These are phyloP conservation scores for Acanthurus leucopareius DNA, from an alignment of 2,797 vertebrate species.

Conservation along the genomic window DNA sequence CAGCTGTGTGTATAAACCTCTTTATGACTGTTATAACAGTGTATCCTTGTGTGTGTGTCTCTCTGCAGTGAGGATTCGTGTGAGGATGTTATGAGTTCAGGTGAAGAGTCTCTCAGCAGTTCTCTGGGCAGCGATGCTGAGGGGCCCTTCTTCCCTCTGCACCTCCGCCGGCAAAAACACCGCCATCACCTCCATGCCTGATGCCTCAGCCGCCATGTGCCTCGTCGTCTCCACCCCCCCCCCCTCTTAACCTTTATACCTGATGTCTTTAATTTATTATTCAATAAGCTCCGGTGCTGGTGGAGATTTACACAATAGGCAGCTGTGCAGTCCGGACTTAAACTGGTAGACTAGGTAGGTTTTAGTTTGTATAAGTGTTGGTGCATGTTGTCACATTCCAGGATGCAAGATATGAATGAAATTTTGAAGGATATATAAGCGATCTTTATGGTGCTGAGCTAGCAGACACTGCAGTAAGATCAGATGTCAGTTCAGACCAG, in stretches of 20 bases:
- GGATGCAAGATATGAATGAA: slow-evolving; percentile 14
- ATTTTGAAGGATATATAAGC: not conserved
- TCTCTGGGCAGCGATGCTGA: slow-evolving; percentile 90
- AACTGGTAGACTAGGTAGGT: slow-evolving; percentile 26
- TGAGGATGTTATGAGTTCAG: slow-evolving; percentile 94
- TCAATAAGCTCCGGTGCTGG: slow-evolving; percentile 47
- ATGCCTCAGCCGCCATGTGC: slow-evolving; percentile 64
- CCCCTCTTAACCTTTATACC: slow-evolving; percentile 8
- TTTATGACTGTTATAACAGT: not conserved
- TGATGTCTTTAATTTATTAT: slow-evolving; percentile 53
- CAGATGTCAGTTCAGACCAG: not conserved
- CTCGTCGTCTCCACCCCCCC: slow-evolving; percentile 52
- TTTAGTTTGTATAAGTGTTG: slow-evolving; percentile 52
- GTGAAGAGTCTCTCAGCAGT: slow-evolving; percentile 93
- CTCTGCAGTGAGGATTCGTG: slow-evolving; percentile 91
- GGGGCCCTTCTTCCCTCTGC: slow-evolving; percentile 89
- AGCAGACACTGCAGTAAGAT: not conserved
- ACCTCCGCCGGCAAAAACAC: slow-evolving; percentile 82
- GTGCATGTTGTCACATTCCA: slow-evolving; percentile 85
- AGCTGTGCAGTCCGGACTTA: slow-evolving; percentile 68
- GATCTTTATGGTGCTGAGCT: slow-evolving; percentile 13
- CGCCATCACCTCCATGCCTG: slow-evolving; percentile 78
- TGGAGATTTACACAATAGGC: slow-evolving; percentile 71
- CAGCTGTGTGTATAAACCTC: not conserved
- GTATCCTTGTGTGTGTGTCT: not conserved